phyloP scores from a whole-genome alignment of 2,113 vertebrate genomes.

The Atractosteus spatula region DNA sequence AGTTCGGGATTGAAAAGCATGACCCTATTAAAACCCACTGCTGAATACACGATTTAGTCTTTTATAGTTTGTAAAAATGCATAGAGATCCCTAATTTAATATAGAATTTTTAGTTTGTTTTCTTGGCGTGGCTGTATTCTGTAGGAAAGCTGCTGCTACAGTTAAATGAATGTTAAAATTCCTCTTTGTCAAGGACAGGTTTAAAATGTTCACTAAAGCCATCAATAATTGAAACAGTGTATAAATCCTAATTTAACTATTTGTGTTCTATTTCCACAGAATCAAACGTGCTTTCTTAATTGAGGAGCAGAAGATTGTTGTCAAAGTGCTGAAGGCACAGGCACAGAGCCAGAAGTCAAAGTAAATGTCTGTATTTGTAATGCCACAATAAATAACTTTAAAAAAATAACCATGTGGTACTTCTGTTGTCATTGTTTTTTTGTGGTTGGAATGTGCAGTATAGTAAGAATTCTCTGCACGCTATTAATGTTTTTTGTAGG shows the following conservation, averaged over 20 bases:
- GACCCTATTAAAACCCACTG: no score
- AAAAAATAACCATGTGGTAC: slow-evolving; percentile 18
- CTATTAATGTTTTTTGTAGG: no score
- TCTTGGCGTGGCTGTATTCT: no score
- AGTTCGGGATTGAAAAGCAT: no score
- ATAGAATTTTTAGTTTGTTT: no score
- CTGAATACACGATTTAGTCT: no score
- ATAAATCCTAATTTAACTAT: neutral
- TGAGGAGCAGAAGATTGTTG: slow-evolving; percentile 98
- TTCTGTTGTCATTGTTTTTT: no score
- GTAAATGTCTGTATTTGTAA: slow-evolving; percentile 73
- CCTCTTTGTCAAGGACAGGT: neutral
- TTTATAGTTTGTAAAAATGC: no score
- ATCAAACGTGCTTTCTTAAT: slow-evolving; percentile 98
- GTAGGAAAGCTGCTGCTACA: no score
- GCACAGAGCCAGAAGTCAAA: slow-evolving; percentile 98
- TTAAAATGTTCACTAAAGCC: neutral
- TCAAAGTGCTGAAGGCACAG: slow-evolving; percentile 97
- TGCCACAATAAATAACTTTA: slow-evolving; percentile 74
- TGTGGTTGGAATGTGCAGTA: no score
- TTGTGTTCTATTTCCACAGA: slow-evolving; percentile 55
- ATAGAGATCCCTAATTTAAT: no score
- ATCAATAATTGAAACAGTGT: neutral
- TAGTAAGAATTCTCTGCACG: no score
- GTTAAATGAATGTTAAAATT: neutral